phyloP scores from a whole-genome alignment of 2,113 vertebrate genomes.

The Antigone vipio region DNA sequence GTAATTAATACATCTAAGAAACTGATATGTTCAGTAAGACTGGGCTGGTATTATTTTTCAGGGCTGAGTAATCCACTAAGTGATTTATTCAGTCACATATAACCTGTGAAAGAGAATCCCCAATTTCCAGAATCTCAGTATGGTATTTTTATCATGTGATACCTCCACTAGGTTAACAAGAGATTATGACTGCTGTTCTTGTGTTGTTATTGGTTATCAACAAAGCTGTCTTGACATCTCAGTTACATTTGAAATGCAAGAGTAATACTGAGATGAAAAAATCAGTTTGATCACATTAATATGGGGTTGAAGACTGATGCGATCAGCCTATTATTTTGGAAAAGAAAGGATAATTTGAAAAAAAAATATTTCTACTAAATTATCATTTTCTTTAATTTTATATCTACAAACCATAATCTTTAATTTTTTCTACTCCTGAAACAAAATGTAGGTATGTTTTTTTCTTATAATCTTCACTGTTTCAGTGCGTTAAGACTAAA shows the following conservation, averaged over 20 bases:
- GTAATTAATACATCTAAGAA: not conserved
- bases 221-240: not conserved
- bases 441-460: not conserved
- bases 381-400: not conserved
- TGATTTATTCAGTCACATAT: not conserved
- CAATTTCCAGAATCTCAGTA: not conserved
- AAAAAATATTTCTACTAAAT: not conserved
- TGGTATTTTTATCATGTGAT: not conserved
- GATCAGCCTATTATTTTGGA: not conserved
- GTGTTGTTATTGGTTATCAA: not conserved
- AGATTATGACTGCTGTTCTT: not conserved
- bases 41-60: not conserved
- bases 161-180: not conserved
- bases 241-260: not conserved
- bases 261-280: not conserved
- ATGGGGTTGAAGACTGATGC: not conserved
- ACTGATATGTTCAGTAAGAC: not conserved
- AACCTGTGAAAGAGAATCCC: not conserved
- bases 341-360: not conserved
- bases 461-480: not conserved
- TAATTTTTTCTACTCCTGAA: not conserved
- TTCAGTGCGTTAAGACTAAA: not conserved
- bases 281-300: not conserved
- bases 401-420: not conserved
- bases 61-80: not conserved